Evolutionary conservation across 2,113 vertebrate species (phyloP).

Genomic region (Sturnus vulgaris): DNA sequence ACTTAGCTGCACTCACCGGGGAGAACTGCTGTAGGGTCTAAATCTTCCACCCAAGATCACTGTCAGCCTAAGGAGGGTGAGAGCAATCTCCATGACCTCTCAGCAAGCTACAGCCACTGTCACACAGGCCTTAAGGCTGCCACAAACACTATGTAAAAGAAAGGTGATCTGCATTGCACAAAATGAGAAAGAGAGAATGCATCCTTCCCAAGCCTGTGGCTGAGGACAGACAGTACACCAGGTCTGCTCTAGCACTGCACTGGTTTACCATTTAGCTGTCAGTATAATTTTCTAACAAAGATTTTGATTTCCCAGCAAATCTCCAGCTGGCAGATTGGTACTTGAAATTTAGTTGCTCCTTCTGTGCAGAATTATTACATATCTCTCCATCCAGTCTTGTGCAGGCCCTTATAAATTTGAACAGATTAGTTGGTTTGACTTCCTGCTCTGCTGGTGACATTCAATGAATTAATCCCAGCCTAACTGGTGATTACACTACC

Average conservation of each 20-base stretch:
- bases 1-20: background rate
- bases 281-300: background rate
- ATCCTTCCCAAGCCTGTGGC: background rate
- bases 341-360: background rate
- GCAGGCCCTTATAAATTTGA: background rate
- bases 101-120: background rate
- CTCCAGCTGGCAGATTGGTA: background rate
- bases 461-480: background rate
- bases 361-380: background rate
- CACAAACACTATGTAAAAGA: background rate
- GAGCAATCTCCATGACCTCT: background rate
- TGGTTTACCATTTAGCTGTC: background rate
- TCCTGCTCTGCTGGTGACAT: background rate
- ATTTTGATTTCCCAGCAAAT: background rate
- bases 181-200: background rate
- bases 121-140: background rate
- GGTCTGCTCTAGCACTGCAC: background rate
- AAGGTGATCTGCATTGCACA: background rate
- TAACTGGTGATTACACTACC: background rate
- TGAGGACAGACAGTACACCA: background rate
- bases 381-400: background rate
- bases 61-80: rapidly evolving
- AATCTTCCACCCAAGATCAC: background rate
- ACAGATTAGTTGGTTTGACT: background rate
- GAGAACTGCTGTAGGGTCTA: background rate